These are phyloP conservation scores for Tribolium castaneum DNA, from an alignment of 1,140 invertebrate species.

Conservation along the genomic window DNA sequence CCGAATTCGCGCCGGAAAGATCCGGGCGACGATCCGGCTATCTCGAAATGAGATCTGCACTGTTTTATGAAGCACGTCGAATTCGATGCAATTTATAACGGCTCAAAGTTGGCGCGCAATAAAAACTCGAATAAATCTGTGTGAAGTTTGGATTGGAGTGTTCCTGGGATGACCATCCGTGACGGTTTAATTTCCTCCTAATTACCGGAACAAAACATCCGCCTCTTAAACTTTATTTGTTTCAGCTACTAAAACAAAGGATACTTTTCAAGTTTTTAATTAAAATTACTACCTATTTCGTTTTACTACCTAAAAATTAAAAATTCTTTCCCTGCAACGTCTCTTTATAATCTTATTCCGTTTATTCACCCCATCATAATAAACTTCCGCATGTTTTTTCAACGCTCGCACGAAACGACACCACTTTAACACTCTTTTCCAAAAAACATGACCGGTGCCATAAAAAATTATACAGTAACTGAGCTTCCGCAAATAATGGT, in stretches of 20 bases:
- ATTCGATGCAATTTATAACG: constrained; percentile 56
- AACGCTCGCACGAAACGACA: neutral
- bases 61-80: constrained; percentile 58
- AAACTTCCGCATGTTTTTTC: constrained; percentile 48
- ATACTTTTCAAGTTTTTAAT: constrained; percentile 63
- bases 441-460: too few species aligned
- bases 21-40: constrained; percentile 48
- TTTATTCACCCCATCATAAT: constrained; percentile 49
- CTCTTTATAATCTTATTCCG: constrained; percentile 47
- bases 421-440: neutral
- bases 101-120: constrained; percentile 50
- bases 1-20: constrained; percentile 49
- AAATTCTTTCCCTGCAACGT: constrained; percentile 54
- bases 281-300: constrained; percentile 63
- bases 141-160: constrained; percentile 51
- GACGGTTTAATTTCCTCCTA: constrained; percentile 59
- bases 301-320: constrained; percentile 62
- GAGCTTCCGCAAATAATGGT: too few species aligned
- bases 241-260: constrained; percentile 60
- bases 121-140: constrained; percentile 55
- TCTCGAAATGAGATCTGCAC: constrained; percentile 54
- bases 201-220: constrained; percentile 58
- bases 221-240: constrained; percentile 59
- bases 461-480: too few species aligned
- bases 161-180: constrained; percentile 53